Evolutionary conservation across 30 jellyfish, hydroid and myxozoan genomes (phyloP), one percentile per base, ranked within the genome.

Genomic region (Nemopilema nomurai): DNA sequence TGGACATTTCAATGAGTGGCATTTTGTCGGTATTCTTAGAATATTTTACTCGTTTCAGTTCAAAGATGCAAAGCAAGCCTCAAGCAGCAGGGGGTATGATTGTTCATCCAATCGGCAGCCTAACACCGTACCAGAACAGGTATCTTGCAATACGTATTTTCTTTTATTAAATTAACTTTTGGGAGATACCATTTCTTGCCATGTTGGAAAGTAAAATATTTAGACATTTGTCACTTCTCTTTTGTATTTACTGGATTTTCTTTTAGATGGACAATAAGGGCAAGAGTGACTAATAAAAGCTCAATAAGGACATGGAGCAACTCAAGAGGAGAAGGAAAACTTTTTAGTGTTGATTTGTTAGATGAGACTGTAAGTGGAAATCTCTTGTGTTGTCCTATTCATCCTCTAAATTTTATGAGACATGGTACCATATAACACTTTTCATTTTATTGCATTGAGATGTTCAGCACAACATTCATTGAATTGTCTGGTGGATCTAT

Each of bases 321-420:
- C 71, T 85, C 97, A 29, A 95, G 68, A 86, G 99, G 99, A 8
- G 97, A 95, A 76, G 99, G 99, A 62, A 90, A 91, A 32, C 92
- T 95, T 51, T 95, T 95, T 82, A 95, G 71, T 82, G 73, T 90
- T 16, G 97, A 89, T 64, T 90, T 95, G 26, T 80, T 89, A 8
- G 99, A 95, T 79, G 97, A 95, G 80, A 27, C 91, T 25, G 99
- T 95, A 63, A 76, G 94, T 76, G 72, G n/a, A n/a, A n/a, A n/a
- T n/a, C n/a, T n/a, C n/a, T n/a, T n/a, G n/a, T n/a, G n/a, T n/a
- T n/a, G n/a, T n/a, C n/a, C n/a, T n/a, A n/a, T n/a, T n/a, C n/a
- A n/a, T n/a, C n/a, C n/a, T n/a, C n/a, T n/a, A n/a, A n/a, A n/a
- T n/a, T n/a, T n/a, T n/a, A n/a, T n/a, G n/a, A n/a, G n/a, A n/a